These are phyloP conservation scores for Cylindroiulus punctatus DNA, from an alignment of 2,888 invertebrate species.

Conservation along the genomic window DNA sequence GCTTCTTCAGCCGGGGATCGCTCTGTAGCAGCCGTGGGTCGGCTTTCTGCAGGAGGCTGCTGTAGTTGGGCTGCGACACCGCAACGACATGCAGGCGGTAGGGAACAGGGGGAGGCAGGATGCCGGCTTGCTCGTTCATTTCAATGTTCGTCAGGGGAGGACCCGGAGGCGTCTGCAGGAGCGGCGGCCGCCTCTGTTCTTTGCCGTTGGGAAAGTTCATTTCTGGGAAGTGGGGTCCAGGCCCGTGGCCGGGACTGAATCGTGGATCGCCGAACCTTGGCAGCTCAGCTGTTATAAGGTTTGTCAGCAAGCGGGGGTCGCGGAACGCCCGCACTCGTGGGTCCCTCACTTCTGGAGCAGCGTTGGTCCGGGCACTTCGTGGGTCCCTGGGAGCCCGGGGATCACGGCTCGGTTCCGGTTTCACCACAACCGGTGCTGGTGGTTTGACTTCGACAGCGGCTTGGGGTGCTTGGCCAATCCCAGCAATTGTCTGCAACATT, in stretches of 20 bases:
- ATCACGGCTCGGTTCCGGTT: slow-evolving; percentile 58
- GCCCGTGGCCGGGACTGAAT: background rate
- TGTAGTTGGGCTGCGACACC: slow-evolving; percentile 59
- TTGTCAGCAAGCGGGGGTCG: background rate
- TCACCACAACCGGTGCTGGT: slow-evolving; percentile 48
- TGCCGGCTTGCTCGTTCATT: background rate
- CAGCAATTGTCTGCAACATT: slow-evolving; percentile 60
- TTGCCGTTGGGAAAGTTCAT: slow-evolving; percentile 19
- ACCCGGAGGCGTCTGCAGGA: background rate
- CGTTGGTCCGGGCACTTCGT: background rate
- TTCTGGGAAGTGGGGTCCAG: background rate
- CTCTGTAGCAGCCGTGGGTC: slow-evolving; percentile 63
- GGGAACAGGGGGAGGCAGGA: slow-evolving; percentile 54
- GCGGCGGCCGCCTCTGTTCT: slow-evolving; percentile 44
- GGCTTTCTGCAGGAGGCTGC: slow-evolving; percentile 58
- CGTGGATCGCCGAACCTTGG: slow-evolving; percentile 48
- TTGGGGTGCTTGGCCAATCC: slow-evolving; percentile 6
- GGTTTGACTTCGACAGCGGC: background rate
- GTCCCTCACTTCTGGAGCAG: slow-evolving; percentile 15
- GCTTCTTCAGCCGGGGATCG: slow-evolving; percentile 65
- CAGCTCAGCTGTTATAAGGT: background rate
- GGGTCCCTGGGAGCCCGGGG: slow-evolving; percentile 55
- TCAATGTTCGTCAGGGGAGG: background rate
- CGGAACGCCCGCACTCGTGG: background rate
- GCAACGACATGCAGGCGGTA: slow-evolving; percentile 58